phyloP scores from a whole-genome alignment of 2,888 invertebrate species.

The Cyaniris semiargus region DNA sequence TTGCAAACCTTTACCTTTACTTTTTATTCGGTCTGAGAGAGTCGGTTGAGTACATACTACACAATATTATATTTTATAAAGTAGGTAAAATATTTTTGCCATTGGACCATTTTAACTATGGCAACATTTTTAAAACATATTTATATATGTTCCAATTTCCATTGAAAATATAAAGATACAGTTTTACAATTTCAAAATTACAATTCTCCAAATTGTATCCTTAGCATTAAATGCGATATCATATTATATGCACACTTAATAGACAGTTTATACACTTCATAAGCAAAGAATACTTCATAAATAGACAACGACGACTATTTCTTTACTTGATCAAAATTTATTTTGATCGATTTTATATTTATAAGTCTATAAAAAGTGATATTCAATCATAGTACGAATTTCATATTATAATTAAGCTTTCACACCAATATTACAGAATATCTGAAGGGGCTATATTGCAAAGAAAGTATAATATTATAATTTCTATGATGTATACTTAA shows the following conservation, averaged over 20 bases:
- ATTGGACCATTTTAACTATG: background rate
- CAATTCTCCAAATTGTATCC: background rate
- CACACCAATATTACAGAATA: background rate
- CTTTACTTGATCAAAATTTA: background rate
- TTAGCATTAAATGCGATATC: background rate
- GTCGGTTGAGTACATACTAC: background rate
- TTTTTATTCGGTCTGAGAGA: background rate
- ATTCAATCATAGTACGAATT: background rate
- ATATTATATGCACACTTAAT: background rate
- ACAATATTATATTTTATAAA: background rate
- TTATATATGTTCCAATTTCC: no score
- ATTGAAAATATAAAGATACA: no score
- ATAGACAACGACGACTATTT: conserved; percentile 7
- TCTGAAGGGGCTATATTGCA: background rate
- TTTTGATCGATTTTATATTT: background rate
- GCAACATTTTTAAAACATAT: background rate
- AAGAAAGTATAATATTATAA: background rate
- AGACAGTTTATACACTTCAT: background rate
- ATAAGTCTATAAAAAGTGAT: background rate
- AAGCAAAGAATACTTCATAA: conserved; percentile 3
- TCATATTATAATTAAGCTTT: background rate
- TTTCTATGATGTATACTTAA: background rate
- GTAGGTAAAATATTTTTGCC: background rate
- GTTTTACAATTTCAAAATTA: no score
- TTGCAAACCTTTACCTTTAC: no score